These are phyloP conservation scores for Hyposoter didymator DNA, from an alignment of 2,888 invertebrate genomes.

Conservation along the genomic window DNA sequence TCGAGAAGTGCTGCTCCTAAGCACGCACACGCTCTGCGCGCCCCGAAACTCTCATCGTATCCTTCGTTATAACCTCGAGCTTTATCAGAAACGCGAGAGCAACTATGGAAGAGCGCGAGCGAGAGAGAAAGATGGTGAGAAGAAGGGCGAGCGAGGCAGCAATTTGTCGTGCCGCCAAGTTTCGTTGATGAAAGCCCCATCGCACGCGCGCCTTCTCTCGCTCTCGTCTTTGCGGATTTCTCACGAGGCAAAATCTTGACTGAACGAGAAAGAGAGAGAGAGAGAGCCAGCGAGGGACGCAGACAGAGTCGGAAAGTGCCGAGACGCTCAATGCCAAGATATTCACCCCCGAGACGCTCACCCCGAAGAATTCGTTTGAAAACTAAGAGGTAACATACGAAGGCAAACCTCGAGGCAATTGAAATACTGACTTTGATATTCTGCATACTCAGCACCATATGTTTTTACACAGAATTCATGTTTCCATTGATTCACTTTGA, in stretches of 20 bases:
- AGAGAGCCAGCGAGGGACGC: not conserved
- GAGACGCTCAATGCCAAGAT: conserved; percentile 34
- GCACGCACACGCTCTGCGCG: conserved; percentile 42
- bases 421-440: conserved; percentile 5
- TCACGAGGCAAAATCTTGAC: conserved; percentile 39
- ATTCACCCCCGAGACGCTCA: conserved; percentile 30
- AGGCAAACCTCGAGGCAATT: not conserved
- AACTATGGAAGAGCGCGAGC: not conserved
- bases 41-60: conserved; percentile 32
- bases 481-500: conserved; percentile 8
- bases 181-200: conserved; percentile 75
- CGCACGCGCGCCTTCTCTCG: conserved; percentile 24
- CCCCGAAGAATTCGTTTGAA: conserved; percentile 30
- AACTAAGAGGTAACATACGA: conserved; percentile 25
- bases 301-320: conserved; percentile 29
- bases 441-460: not conserved
- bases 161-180: conserved; percentile 78
- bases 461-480: not conserved
- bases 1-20: conserved; percentile 51
- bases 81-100: conserved; percentile 63
- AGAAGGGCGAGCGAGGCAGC: conserved; percentile 65
- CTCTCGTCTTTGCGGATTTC: conserved; percentile 52
- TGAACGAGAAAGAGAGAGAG: conserved; percentile 6
- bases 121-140: not conserved
- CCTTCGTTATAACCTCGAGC: conserved; percentile 55